Evolutionary conservation across 2,888 invertebrate genomes (phyloP).

Genomic region (Ormyrus rosae): DNA sequence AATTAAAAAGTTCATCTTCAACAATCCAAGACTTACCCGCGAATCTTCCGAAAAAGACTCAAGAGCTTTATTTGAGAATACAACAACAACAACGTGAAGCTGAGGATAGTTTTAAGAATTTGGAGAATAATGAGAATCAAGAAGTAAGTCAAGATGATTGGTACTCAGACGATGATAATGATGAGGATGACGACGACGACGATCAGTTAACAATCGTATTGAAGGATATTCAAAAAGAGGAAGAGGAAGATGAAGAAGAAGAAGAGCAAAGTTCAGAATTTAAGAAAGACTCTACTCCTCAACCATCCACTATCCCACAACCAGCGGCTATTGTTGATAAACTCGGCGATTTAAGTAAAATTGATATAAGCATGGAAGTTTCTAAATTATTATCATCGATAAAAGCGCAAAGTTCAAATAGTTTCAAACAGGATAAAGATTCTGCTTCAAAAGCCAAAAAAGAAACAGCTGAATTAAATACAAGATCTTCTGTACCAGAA

Average conservation of each 20-base stretch:
- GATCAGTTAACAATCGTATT: constrained; percentile 80
- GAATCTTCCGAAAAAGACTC: constrained; percentile 81
- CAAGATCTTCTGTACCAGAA: constrained; percentile 15
- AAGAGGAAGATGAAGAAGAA: constrained; percentile 62
- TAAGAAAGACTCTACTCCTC: constrained; percentile 55
- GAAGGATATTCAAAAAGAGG: constrained; percentile 85
- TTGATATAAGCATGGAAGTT: constrained; percentile 85
- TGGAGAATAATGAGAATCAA: constrained; percentile 69
- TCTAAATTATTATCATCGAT: constrained; percentile 83
- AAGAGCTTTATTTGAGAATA: constrained; percentile 82
- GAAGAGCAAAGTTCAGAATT: constrained; percentile 55
- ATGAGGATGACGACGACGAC: constrained; percentile 76
- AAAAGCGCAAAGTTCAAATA: constrained; percentile 67
- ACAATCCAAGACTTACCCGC: constrained; percentile 73
- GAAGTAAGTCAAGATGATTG: constrained; percentile 78
- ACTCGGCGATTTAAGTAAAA: constrained; percentile 84
- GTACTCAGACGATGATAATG: constrained; percentile 90
- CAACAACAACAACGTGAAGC: constrained; percentile 80
- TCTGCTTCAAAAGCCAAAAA: constrained; percentile 45
- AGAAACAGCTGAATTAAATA: background rate
- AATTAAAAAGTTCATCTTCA: constrained; percentile 31
- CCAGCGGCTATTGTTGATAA: constrained; percentile 80
- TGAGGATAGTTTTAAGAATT: constrained; percentile 74
- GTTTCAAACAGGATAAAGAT: constrained; percentile 55
- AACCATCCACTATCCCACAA: constrained; percentile 73